phyloP scores from a whole-genome alignment of 2,888 invertebrate species.

The Tridacna crocea region DNA sequence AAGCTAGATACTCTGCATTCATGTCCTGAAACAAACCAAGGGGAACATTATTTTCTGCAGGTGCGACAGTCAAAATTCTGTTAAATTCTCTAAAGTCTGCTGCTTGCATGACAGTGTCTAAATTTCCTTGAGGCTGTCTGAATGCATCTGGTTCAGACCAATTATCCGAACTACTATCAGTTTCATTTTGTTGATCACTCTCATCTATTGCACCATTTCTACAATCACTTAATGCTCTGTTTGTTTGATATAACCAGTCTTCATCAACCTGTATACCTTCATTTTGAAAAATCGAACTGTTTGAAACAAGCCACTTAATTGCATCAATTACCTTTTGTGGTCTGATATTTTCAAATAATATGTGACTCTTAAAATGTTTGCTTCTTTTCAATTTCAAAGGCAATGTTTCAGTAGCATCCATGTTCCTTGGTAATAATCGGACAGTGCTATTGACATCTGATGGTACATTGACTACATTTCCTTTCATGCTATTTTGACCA shows the following conservation, averaged over 20 bases:
- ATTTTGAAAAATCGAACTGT: conserved; percentile 42
- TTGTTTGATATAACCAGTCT: conserved; percentile 53
- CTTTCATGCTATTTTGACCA: conserved; percentile 59
- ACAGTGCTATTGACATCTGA: conserved; percentile 61
- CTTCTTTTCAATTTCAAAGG: conserved; percentile 53
- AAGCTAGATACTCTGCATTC: conserved; percentile 34
- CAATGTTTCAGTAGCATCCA: conserved; percentile 61
- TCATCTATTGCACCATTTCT: background rate
- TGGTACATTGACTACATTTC: conserved; percentile 78
- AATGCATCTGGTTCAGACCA: conserved; percentile 34
- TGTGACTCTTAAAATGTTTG: conserved; percentile 33
- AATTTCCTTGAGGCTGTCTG: conserved; percentile 21
- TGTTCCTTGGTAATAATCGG: conserved; percentile 9
- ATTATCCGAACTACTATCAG: background rate
- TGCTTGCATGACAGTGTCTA: conserved; percentile 38
- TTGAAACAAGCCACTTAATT: conserved; percentile 55
- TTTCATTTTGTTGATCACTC: background rate
- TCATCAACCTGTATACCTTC: conserved; percentile 72
- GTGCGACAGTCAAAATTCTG: conserved; percentile 32
- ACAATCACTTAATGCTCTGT: background rate
- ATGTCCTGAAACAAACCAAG: conserved; percentile 35
- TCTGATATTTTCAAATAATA: conserved; percentile 54
- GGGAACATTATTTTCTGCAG: conserved; percentile 30
- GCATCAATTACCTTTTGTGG: conserved; percentile 54
- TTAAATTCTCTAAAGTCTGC: conserved; percentile 50